A percentile compares a stretch with the other conserved stretches of the same genome.
Evolutionary conservation across 2,888 invertebrate species (phyloP).

Genomic region (Acanthosepion lycidas): DNA sequence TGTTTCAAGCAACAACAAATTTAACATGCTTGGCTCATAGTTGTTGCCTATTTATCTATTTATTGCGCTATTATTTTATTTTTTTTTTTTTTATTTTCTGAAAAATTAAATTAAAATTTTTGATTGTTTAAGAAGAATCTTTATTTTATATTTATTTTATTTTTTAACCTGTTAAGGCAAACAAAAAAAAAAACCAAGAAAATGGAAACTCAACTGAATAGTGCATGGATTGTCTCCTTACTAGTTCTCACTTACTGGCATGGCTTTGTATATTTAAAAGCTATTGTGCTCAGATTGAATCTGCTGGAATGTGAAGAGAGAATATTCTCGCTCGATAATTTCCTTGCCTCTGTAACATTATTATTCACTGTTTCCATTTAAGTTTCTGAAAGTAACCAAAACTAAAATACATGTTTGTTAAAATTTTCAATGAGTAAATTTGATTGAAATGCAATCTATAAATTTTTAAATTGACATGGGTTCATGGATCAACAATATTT

Average conservation of each 20-base stretch:
- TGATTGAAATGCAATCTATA: not conserved
- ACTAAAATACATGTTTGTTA: not conserved
- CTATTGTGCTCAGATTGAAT: not conserved
- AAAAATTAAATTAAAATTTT: not conserved
- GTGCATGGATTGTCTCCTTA: not conserved
- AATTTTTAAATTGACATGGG: not conserved
- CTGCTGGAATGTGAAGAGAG: conserved; percentile 33
- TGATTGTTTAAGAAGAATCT: not conserved
- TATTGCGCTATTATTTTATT: not conserved
- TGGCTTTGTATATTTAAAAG: not conserved
- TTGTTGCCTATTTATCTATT: conserved; percentile 8
- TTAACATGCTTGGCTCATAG: not conserved
- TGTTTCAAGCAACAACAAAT: conserved; percentile 24
- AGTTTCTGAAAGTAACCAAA: not conserved
- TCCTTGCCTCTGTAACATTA: conserved; percentile 22
- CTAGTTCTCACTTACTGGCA: conserved; percentile 22
- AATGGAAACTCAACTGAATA: not conserved
- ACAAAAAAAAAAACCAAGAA: not conserved
- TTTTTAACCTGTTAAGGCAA: not conserved
- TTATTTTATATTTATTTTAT: not conserved
- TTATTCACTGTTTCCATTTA: conserved; percentile 23
- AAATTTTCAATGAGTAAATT: not conserved
- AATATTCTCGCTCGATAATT: not conserved
- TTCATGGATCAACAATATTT: not conserved
- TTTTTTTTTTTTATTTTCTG: not conserved